phyloP scores from a whole-genome alignment of 2,797 vertebrate genomes.

The Okamejei kenojei region DNA sequence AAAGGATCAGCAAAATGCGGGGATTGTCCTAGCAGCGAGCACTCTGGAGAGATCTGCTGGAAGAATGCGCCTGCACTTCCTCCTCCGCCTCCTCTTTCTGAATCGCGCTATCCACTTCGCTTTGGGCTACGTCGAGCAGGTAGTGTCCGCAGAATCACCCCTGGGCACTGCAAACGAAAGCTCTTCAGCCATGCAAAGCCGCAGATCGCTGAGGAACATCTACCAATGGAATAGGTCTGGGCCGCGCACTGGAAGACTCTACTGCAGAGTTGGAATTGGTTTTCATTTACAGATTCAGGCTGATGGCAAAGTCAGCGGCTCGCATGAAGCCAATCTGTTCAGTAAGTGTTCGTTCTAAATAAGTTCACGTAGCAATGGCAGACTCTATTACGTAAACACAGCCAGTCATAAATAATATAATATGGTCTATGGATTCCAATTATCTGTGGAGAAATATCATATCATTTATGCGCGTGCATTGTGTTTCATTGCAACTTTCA shows the following conservation, averaged over 20 bases:
- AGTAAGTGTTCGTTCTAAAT: conserved; percentile 63
- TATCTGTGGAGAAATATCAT: background rate
- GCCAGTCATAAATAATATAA: conserved; percentile 31
- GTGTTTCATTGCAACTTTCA: background rate
- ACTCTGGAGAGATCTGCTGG: conserved; percentile 46
- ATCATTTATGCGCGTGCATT: background rate
- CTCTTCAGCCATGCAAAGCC: conserved; percentile 42
- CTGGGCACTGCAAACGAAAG: conserved; percentile 41
- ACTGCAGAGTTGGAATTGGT: conserved; percentile 91
- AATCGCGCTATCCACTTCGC: conserved; percentile 58
- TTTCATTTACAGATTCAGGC: conserved; percentile 94
- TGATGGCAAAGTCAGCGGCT: conserved; percentile 90
- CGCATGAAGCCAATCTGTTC: conserved; percentile 76
- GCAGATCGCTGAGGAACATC: conserved; percentile 51
- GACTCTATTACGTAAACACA: conserved; percentile 39
- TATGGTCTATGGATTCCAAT: conserved; percentile 15
- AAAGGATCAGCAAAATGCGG: conserved; percentile 50
- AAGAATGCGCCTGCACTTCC: conserved; percentile 77
- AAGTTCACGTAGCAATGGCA: background rate
- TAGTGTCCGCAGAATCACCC: conserved; percentile 46
- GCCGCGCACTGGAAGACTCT: conserved; percentile 84
- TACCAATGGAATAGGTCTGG: conserved; percentile 68
- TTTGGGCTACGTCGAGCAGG: conserved; percentile 47
- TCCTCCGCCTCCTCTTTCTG: conserved; percentile 51
- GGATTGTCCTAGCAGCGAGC: conserved; percentile 49